These are phyloP conservation scores for Neocloeon triangulifer DNA, from an alignment of 1,140 invertebrate genomes.

Conservation along the genomic window DNA sequence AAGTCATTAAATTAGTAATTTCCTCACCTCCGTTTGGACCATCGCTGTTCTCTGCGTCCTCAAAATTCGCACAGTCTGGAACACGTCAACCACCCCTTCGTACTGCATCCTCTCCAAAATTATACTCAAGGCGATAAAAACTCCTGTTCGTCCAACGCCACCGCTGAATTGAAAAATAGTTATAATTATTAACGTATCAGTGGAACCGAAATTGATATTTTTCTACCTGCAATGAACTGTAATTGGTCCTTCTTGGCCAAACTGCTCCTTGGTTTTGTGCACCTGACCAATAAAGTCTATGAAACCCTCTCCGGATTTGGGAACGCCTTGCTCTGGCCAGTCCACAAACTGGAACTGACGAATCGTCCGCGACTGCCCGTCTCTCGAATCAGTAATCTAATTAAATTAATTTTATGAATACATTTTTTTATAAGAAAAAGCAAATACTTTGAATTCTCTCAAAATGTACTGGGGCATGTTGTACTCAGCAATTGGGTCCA, in stretches of 20 bases:
- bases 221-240: slow-evolving; percentile 87
- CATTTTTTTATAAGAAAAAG: background rate
- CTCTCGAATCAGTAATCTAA: slow-evolving; percentile 55
- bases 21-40: slow-evolving; percentile 95
- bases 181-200: background rate
- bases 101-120: slow-evolving; percentile 98
- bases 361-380: slow-evolving; percentile 87
- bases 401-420: slow-evolving; percentile 3
- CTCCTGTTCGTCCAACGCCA: slow-evolving; percentile 90
- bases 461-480: slow-evolving; percentile 99
- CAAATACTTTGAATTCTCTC: slow-evolving; percentile 83
- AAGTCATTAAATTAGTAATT: background rate
- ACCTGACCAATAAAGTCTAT: slow-evolving; percentile 98
- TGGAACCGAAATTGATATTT: background rate
- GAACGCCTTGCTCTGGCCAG: slow-evolving; percentile 96
- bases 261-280: slow-evolving; percentile 99
- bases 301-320: slow-evolving; percentile 93
- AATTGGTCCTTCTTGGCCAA: slow-evolving; percentile 97
- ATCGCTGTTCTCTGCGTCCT: slow-evolving; percentile 94
- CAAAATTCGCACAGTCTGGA: slow-evolving; percentile 94
- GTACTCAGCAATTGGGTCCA: slow-evolving; percentile 97
- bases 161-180: slow-evolving; percentile 31
- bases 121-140: slow-evolving; percentile 94
- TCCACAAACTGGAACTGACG: slow-evolving; percentile 98
- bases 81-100: slow-evolving; percentile 95